Conservation (phyloP, 2,888 invertebrate genomes). For the Agriopis leucophaearia region DNA sequence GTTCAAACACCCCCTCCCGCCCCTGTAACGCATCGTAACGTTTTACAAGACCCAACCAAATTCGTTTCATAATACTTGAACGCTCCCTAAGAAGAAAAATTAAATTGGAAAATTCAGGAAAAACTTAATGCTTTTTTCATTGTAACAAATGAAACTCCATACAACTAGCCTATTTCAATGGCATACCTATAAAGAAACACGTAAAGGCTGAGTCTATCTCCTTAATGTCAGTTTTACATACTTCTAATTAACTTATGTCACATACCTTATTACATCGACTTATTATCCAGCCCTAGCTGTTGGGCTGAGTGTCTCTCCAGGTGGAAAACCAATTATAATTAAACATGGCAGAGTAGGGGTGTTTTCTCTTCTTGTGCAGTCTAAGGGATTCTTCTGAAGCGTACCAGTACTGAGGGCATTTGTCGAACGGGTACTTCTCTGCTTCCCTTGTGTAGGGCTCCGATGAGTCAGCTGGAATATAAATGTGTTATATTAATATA, state of each 20-base stretch:
- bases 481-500: neutral
- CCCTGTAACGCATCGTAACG: no score
- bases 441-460: slow-evolving; percentile 74
- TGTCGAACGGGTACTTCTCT: slow-evolving; percentile 71
- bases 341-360: slow-evolving; percentile 76
- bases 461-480: slow-evolving; percentile 63
- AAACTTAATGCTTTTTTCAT: no score
- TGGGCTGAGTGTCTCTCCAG: slow-evolving; percentile 71
- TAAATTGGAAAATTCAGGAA: no score
- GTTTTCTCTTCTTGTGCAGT: slow-evolving; percentile 78
- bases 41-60: no score
- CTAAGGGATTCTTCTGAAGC: slow-evolving; percentile 78
- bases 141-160: no score
- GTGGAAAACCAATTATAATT: slow-evolving; percentile 72
- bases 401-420: slow-evolving; percentile 79
- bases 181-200: no score
- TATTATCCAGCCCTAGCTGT: slow-evolving; percentile 62
- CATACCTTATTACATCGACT: neutral
- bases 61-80: no score
- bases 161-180: no score
- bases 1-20: no score
- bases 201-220: no score
- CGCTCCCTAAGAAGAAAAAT: no score
- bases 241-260: neutral
- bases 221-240: no score